phyloP scores from a whole-genome alignment of 1,140 invertebrate species.

The Pachypeltis micranthus region DNA sequence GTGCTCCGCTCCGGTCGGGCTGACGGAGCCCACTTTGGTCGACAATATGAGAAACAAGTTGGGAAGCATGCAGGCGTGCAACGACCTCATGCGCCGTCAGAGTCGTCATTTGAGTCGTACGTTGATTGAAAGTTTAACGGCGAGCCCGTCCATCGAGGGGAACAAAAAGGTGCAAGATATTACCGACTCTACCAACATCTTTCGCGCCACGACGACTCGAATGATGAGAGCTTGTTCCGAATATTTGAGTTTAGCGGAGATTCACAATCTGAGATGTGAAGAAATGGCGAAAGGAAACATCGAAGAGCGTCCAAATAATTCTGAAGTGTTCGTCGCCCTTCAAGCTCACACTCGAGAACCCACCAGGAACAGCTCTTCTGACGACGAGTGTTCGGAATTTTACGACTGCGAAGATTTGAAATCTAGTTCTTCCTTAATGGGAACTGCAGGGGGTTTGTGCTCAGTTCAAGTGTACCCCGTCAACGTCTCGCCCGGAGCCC shows the following conservation, averaged over 20 bases:
- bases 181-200: too few species aligned
- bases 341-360: neutral
- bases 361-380: neutral
- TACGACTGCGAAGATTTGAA: constrained; percentile 1
- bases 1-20: neutral
- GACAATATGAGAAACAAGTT: neutral
- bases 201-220: neutral
- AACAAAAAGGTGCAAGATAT: too few species aligned
- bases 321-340: neutral
- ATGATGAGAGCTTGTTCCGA: neutral
- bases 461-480: too few species aligned
- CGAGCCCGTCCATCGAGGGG: too few species aligned
- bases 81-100: neutral
- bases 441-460: too few species aligned
- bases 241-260: neutral
- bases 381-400: neutral
- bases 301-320: too few species aligned
- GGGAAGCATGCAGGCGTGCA: neutral
- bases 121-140: too few species aligned
- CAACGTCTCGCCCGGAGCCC: too few species aligned
- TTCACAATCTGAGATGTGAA: too few species aligned
- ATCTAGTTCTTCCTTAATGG: too few species aligned
- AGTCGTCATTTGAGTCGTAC: too few species aligned
- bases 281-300: neutral
- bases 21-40: neutral